phyloP scores from a whole-genome alignment of 2,797 vertebrate genomes.

The Danio kyathit region DNA sequence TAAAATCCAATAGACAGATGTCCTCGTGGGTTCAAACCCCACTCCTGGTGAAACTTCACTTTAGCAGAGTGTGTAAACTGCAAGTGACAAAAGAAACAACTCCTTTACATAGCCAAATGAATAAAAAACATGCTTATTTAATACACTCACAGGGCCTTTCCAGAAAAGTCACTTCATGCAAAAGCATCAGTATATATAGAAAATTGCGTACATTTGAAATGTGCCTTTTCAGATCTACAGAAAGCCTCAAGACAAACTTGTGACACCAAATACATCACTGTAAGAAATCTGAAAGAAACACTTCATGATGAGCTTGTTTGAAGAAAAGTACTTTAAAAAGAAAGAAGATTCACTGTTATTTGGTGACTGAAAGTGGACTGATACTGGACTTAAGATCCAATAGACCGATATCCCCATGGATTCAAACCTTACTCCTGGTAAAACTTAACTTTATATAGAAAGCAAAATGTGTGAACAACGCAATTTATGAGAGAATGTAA shows the following conservation, averaged over 20 bases:
- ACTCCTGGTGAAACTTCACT: background rate
- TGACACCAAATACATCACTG: background rate
- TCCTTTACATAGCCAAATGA: too few species aligned
- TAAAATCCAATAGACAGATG: slow-evolving; percentile 2
- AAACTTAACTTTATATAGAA: too few species aligned
- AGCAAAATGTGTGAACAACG: too few species aligned
- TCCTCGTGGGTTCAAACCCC: background rate
- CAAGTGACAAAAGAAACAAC: too few species aligned
- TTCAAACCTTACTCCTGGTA: background rate
- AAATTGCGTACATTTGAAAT: too few species aligned
- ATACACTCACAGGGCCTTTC: too few species aligned
- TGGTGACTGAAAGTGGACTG: too few species aligned
- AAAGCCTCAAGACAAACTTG: background rate
- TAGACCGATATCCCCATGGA: background rate
- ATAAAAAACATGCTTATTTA: too few species aligned
- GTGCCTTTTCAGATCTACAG: background rate
- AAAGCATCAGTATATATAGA: background rate
- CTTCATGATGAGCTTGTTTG: background rate
- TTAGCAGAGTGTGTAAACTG: too few species aligned
- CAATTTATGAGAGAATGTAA: too few species aligned
- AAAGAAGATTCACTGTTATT: background rate
- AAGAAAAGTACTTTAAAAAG: background rate
- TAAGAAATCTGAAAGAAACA: background rate
- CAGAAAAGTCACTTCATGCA: too few species aligned
- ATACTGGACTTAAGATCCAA: background rate